Percentiles rank a stretch among this genome's conserved stretches.
phyloP scores from a whole-genome alignment of 2,113 vertebrate genomes.

The Halichoeres trimaculatus region DNA sequence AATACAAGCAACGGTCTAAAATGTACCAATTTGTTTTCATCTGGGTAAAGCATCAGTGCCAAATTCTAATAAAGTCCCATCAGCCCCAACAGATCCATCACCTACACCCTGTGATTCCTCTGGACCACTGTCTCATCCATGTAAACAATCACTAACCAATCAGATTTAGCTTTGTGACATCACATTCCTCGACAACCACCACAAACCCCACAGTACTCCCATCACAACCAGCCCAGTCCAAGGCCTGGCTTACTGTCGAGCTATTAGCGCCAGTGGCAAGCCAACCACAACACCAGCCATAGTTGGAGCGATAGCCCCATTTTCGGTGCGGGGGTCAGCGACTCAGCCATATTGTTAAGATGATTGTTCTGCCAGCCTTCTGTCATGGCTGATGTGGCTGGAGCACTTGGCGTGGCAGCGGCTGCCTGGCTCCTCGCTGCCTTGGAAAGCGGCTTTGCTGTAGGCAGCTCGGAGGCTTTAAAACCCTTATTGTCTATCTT shows the following conservation, averaged over 20 bases:
- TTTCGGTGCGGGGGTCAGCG: constrained; percentile 78
- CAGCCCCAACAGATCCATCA: not conserved
- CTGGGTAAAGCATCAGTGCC: not conserved
- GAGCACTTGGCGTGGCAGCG: constrained; percentile 75
- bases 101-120: not conserved
- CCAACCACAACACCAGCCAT: constrained; percentile 63
- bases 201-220: constrained; percentile 50
- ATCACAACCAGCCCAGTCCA: constrained; percentile 48
- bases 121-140: constrained; percentile 24
- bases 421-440: constrained; percentile 72
- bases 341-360: constrained; percentile 84
- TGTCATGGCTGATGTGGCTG: constrained; percentile 83
- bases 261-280: constrained; percentile 78
- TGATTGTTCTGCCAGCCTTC: constrained; percentile 85
- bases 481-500: constrained; percentile 84
- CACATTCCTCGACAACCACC: constrained; percentile 72
- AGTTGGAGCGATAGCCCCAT: constrained; percentile 79
- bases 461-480: constrained; percentile 83
- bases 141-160: constrained; percentile 28
- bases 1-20: no score
- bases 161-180: constrained; percentile 39
- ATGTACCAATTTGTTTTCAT: no score
- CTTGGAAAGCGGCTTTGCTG: constrained; percentile 84
- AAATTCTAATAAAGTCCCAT: not conserved
- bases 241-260: constrained; percentile 64